Conservation (phyloP, 1,140 invertebrate species). For the Paraescarpia echinospica region DNA sequence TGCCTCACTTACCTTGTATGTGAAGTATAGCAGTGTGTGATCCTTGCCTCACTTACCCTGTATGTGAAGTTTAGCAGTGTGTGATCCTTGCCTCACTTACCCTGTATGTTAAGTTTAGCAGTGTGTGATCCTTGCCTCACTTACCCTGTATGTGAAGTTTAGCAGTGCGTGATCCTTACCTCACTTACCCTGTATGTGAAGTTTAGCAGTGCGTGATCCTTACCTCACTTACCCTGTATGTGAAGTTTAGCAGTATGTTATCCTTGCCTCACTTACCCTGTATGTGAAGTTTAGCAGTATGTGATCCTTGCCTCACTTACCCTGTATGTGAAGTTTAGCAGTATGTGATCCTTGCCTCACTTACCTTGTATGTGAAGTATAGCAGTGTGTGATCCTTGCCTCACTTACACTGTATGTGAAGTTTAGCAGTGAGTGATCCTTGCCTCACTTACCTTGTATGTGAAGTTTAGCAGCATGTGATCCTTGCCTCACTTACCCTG, state of each 20-base stretch:
- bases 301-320: slow-evolving; percentile 97
- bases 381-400: slow-evolving; percentile 95
- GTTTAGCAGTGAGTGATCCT: slow-evolving; percentile 93
- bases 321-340: slow-evolving; percentile 87
- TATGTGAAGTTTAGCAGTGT: too few species aligned
- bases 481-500: slow-evolving; percentile 68
- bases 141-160: slow-evolving; percentile 94
- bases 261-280: slow-evolving; percentile 68
- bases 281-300: slow-evolving; percentile 96
- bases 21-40: slow-evolving; percentile 92
- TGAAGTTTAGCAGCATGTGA: too few species aligned
- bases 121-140: slow-evolving; percentile 94
- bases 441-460: slow-evolving; percentile 97
- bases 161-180: too few species aligned
- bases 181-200: slow-evolving; percentile 87
- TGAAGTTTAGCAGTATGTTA: too few species aligned
- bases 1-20: slow-evolving; percentile 77
- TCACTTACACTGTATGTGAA: slow-evolving; percentile 97
- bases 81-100: slow-evolving; percentile 59
- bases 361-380: slow-evolving; percentile 93
- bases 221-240: slow-evolving; percentile 97
- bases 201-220: slow-evolving; percentile 93
- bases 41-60: slow-evolving; percentile 98
- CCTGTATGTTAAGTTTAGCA: slow-evolving; percentile 96
- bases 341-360: too few species aligned